Conservation (phyloP, 1,140 invertebrate species). For the Lasioglossum albipes region DNA sequence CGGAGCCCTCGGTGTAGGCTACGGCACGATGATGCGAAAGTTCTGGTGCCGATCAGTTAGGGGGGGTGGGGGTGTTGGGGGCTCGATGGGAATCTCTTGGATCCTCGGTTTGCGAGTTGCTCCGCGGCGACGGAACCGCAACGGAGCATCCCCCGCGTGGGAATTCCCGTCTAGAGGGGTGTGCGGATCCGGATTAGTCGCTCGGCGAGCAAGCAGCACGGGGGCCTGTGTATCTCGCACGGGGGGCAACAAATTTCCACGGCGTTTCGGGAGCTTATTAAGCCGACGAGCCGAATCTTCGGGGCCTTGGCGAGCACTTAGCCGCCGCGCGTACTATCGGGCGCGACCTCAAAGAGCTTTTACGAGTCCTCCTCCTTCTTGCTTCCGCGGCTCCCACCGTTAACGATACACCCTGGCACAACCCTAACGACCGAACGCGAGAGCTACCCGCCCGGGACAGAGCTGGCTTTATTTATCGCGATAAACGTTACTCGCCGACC, state of each 20-base stretch:
- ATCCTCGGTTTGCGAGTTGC: too few relatives aligned
- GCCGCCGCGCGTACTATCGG: constrained; percentile 32
- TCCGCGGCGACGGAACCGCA: constrained; percentile 29
- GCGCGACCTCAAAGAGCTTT: constrained; percentile 58
- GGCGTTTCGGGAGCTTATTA: constrained; percentile 70
- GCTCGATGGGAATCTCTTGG: too few relatives aligned
- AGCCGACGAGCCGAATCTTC: constrained; percentile 52
- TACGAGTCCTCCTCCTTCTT: constrained; percentile 36
- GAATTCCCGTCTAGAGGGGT: not conserved
- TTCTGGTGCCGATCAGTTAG: too few relatives aligned
- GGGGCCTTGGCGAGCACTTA: constrained; percentile 42
- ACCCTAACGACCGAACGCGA: constrained; percentile 25
- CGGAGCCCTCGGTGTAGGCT: too few relatives aligned
- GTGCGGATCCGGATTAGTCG: constrained; percentile 32
- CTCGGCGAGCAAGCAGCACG: not conserved
- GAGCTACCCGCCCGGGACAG: constrained; percentile 2
- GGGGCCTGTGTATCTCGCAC: not conserved
- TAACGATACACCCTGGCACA: constrained; percentile 19
- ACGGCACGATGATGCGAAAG: too few relatives aligned
- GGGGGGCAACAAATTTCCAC: constrained; percentile 70
- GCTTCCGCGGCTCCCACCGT: not conserved
- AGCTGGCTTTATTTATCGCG: constrained; percentile 43
- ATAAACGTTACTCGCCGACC: constrained; percentile 35
- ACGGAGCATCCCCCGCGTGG: constrained; percentile 22
- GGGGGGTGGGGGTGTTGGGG: too few relatives aligned